Evolutionary conservation across 2,888 invertebrate species (phyloP), one percentile per base, ranked within the genome.

Genomic region (Ptilodon capucinus): DNA sequence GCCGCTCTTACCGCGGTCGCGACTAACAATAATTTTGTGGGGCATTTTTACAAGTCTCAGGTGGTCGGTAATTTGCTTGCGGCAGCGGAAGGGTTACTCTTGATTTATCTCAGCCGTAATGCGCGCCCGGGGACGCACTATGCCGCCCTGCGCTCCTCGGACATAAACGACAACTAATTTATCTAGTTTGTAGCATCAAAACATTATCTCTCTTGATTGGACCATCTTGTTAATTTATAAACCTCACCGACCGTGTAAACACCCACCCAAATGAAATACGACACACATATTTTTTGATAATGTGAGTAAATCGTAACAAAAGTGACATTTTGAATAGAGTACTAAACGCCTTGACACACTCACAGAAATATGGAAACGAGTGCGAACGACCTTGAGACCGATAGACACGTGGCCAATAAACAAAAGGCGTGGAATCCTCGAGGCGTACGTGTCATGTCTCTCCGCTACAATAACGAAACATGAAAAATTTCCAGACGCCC

Each of bases 401-500:
- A 66, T 68, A 69, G 62, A 69, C 71, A 78, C 76, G 77, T 77
- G 76, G 75, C 75, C 77, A 79, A 82, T 83, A 84, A 81, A 83
- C 82, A 82, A 77, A 73, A 75, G 65, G 59, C 71, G 71, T 68
- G 71, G 72, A 71, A 76, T 74, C 71, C 79, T 76, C 76, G 57
- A 61, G 65, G 76, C 78, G 82, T 82, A 83, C 86, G 84, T 86
- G 88, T 85, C 84, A 85, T 81, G 84, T 80, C 79, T 74, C 77
- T 74, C 71, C 76, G 71, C 70, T 81, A 85, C 88, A 90, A 89
- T 91, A 91, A 91, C 89, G 88, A 90, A 91, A 91, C 91, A 91
- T 90, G 90, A 91, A 91, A 90, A 91, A 91, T 90, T 88, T 90
- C 88, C 88, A 91, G 90, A 88, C 91, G 86, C 88, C 76, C 86